Evolutionary conservation across 2,113 vertebrate genomes (phyloP).

Genomic region (Plecotus auritus): DNA sequence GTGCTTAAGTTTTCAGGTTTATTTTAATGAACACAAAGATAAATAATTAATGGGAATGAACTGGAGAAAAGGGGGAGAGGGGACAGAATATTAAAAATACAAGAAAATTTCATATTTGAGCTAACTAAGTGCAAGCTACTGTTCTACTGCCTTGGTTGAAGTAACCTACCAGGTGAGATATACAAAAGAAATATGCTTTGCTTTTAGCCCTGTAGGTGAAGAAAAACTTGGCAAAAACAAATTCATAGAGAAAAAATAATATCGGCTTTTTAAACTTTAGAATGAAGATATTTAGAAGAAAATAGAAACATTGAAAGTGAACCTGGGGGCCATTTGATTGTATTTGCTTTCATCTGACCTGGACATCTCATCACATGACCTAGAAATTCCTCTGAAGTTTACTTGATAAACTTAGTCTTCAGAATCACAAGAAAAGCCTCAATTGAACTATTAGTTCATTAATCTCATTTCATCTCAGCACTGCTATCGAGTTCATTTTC

Average conservation of each 20-base stretch:
- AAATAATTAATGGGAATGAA: neutral
- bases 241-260: neutral
- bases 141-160: neutral
- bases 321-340: neutral
- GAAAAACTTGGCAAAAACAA: neutral
- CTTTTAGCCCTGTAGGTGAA: neutral
- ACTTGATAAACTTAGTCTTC: neutral
- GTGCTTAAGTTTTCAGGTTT: neutral
- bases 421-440: constrained; percentile 23
- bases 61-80: neutral
- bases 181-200: neutral
- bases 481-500: neutral
- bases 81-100: neutral
- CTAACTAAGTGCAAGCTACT: neutral
- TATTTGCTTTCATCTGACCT: neutral
- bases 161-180: neutral
- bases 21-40: neutral
- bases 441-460: neutral
- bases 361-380: neutral
- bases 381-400: neutral
- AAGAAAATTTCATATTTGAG: neutral
- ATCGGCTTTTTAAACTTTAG: neutral
- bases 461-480: neutral
- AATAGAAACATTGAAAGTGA: neutral
- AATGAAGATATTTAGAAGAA: constrained; percentile 3